Percentiles rank a stretch among this genome's conserved stretches.
These are phyloP conservation scores for Drosophila melanogaster DNA, from an alignment of 1,140 invertebrate species.

Conservation along the genomic window DNA sequence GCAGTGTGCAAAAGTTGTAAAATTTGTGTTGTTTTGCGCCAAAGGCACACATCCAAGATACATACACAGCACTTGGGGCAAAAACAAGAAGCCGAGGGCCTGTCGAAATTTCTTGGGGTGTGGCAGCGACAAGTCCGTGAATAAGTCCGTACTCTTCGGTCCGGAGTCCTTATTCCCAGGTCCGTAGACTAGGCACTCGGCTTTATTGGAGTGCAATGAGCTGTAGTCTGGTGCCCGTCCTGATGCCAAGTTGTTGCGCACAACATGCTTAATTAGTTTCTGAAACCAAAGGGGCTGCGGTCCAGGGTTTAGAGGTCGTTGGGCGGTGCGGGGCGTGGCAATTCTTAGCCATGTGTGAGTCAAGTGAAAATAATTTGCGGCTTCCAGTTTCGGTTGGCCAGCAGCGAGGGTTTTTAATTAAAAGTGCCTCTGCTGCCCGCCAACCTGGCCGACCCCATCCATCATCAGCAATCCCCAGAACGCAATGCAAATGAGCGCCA, in stretches of 20 bases:
- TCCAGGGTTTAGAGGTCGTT: slow-evolving; percentile 7
- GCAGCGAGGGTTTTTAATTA: slow-evolving; percentile 64
- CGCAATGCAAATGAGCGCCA: slow-evolving; percentile 46
- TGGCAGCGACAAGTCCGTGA: slow-evolving; percentile 33
- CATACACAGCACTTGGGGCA: slow-evolving; percentile 6
- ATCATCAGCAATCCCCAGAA: slow-evolving; percentile 25
- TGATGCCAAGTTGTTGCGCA: slow-evolving; percentile 52
- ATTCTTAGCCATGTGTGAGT: slow-evolving; percentile 25
- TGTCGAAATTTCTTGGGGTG: slow-evolving; percentile 64
- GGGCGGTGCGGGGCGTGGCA: neutral
- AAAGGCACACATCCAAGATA: slow-evolving; percentile 17
- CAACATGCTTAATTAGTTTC: slow-evolving; percentile 71
- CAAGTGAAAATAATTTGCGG: slow-evolving; percentile 55
- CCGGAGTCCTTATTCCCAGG: neutral
- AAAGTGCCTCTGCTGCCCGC: slow-evolving; percentile 23
- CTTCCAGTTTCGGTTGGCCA: slow-evolving; percentile 26
- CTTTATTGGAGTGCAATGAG: slow-evolving; percentile 58
- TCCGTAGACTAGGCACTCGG: slow-evolving; percentile 34
- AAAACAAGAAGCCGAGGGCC: slow-evolving; percentile 16
- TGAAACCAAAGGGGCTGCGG: slow-evolving; percentile 24
- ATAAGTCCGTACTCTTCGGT: slow-evolving; percentile 4
- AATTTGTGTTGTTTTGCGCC: slow-evolving; percentile 55
- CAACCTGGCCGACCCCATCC: neutral
- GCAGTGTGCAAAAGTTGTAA: slow-evolving; percentile 65
- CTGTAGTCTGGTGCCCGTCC: slow-evolving; percentile 24